These are phyloP conservation scores for Drosophila lacicola DNA, from an alignment of 2,888 invertebrate species.

Conservation along the genomic window DNA sequence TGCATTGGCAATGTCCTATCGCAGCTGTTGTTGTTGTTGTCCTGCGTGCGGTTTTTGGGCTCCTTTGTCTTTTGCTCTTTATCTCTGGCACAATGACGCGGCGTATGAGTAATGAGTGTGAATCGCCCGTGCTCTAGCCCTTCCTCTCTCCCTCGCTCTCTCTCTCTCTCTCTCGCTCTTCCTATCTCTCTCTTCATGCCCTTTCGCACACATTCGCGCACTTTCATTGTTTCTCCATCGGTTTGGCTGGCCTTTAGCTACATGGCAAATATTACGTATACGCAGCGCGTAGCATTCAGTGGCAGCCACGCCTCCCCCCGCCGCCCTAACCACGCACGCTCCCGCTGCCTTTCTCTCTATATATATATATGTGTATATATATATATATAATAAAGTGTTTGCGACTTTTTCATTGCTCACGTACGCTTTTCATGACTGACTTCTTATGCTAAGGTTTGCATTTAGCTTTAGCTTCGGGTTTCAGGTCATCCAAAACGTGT, in stretches of 20 bases:
- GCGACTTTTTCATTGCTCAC: constrained; percentile 82
- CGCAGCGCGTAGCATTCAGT: constrained; percentile 78
- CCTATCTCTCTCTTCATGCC: neutral
- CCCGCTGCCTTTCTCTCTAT: neutral
- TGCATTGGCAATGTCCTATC: constrained; percentile 47
- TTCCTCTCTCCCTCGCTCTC: constrained; percentile 11
- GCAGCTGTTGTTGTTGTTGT: constrained; percentile 28
- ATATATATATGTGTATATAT: constrained; percentile 1
- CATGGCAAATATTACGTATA: constrained; percentile 77
- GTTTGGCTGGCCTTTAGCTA: constrained; percentile 57
- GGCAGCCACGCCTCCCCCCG: constrained; percentile 37
- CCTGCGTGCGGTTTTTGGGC: constrained; percentile 38
- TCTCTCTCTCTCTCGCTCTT: neutral
- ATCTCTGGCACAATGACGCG: constrained; percentile 78
- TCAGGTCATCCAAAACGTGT: constrained; percentile 27
- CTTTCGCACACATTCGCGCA: constrained; percentile 7
- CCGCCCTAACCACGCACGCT: neutral
- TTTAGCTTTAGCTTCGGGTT: constrained; percentile 50
- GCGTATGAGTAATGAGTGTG: constrained; percentile 77
- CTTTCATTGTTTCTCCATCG: constrained; percentile 29
- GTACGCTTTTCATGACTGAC: constrained; percentile 80
- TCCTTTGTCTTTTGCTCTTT: constrained; percentile 68
- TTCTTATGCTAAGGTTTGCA: constrained; percentile 70
- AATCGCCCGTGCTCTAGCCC: constrained; percentile 24
- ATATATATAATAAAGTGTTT: constrained; percentile 77